Conservation (phyloP, 2,888 invertebrate species). For the Dendrolimus houi region DNA sequence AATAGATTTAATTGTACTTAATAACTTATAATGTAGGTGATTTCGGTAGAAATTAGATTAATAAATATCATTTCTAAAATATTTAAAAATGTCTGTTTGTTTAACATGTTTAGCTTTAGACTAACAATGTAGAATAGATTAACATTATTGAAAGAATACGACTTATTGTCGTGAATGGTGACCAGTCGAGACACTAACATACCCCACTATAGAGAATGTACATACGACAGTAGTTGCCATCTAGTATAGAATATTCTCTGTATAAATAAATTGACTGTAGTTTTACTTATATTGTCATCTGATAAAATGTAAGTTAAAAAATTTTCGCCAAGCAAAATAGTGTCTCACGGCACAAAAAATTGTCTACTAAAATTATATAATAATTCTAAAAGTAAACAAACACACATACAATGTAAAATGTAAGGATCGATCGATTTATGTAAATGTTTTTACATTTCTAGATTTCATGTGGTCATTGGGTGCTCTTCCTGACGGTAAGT, state of each 20-base stretch:
- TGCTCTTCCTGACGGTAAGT: constrained; percentile 98
- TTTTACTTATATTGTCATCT: constrained; percentile 28
- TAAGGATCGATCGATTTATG: constrained; percentile 74
- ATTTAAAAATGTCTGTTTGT: constrained; percentile 72
- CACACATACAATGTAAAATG: constrained; percentile 51
- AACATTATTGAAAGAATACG: constrained; percentile 46
- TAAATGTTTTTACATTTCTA: constrained; percentile 83
- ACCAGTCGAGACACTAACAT: constrained; percentile 53
- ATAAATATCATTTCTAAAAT: constrained; percentile 73
- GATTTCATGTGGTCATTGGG: constrained; percentile 99
- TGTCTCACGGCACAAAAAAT: constrained; percentile 62
- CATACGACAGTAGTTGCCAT: constrained; percentile 30
- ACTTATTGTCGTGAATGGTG: constrained; percentile 34
- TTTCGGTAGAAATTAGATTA: constrained; percentile 65
- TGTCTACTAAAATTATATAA: constrained; percentile 21
- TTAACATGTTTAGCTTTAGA: constrained; percentile 75
- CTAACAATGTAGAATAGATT: constrained; percentile 74
- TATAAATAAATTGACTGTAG: constrained; percentile 48
- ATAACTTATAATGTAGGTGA: constrained; percentile 62
- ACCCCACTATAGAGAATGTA: constrained; percentile 42
- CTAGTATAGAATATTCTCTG: constrained; percentile 15
- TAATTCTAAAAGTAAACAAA: constrained; percentile 38
- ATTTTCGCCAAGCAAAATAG: constrained; percentile 74
- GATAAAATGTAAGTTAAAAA: constrained; percentile 31
- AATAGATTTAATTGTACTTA: constrained; percentile 68